phyloP scores from a whole-genome alignment of 2,113 vertebrate species.

The Pandion haliaetus region DNA sequence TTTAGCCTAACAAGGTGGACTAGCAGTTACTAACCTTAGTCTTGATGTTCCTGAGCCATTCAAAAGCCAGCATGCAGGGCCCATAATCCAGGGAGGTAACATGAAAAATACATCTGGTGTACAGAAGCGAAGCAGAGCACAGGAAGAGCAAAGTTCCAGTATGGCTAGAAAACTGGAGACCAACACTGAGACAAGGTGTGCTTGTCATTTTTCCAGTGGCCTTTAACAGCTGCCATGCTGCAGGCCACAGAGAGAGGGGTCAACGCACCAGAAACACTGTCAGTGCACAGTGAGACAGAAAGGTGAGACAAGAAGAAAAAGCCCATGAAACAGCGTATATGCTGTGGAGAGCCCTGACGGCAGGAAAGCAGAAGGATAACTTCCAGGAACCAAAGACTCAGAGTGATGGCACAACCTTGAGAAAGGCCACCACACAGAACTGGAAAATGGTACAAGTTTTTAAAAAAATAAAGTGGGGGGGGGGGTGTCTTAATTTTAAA shows the following conservation, averaged over 20 bases:
- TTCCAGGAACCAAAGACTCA: not conserved
- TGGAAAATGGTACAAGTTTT: not conserved
- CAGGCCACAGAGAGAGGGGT: not conserved
- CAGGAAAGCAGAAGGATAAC: not conserved
- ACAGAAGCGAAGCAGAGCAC: not conserved
- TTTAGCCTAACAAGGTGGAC: not conserved
- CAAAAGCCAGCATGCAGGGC: not conserved
- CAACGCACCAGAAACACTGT: not conserved
- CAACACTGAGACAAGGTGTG: not conserved
- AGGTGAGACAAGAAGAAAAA: not conserved
- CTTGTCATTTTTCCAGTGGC: not conserved
- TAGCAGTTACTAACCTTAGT: not conserved
- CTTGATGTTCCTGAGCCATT: not conserved
- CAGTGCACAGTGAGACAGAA: not conserved
- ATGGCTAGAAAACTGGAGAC: not conserved
- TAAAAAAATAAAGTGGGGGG: not conserved
- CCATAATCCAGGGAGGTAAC: not conserved
- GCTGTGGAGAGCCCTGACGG: not conserved
- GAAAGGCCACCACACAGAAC: not conserved
- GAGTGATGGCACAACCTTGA: not conserved
- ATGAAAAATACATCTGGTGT: not conserved
- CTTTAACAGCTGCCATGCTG: not conserved
- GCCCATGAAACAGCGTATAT: rapidly evolving
- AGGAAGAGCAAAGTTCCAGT: not conserved
- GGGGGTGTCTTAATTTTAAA: no score